phyloP scores from a whole-genome alignment of 2,797 vertebrate species.

The Typhlichthys subterraneus region DNA sequence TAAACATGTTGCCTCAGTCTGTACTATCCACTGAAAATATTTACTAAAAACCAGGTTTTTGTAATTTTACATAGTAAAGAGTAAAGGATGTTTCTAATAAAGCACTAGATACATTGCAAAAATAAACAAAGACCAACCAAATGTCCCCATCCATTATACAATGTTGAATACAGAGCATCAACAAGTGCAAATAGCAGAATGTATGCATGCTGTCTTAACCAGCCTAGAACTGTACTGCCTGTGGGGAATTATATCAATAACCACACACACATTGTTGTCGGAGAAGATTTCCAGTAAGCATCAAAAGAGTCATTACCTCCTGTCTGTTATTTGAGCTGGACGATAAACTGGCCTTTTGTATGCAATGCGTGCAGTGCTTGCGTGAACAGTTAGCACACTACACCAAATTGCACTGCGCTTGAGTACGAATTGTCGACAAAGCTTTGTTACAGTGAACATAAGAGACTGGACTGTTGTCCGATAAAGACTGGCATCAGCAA shows the following conservation, averaged over 20 bases:
- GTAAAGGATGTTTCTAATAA: too few relatives aligned
- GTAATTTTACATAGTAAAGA: too few relatives aligned
- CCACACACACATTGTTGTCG: constrained; percentile 43
- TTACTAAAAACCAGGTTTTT: too few relatives aligned
- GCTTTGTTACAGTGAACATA: constrained; percentile 8
- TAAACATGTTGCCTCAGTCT: too few relatives aligned
- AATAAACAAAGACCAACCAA: too few relatives aligned
- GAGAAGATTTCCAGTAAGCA: constrained; percentile 51
- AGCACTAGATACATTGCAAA: too few relatives aligned
- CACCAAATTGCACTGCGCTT: constrained; percentile 8
- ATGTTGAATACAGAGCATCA: constrained; percentile 9
- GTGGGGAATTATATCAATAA: constrained; percentile 50
- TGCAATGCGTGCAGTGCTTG: constrained; percentile 3
- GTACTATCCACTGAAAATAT: too few relatives aligned
- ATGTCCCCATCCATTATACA: too few relatives aligned
- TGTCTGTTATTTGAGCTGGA: constrained; percentile 52
- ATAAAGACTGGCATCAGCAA: constrained; percentile 20
- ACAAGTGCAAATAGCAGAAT: constrained; percentile 46
- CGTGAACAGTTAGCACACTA: background rate
- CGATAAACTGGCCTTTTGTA: constrained; percentile 48
- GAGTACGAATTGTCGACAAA: constrained; percentile 31
- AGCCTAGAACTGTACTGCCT: too few relatives aligned
- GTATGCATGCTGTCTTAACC: constrained; percentile 20
- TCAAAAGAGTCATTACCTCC: constrained; percentile 65
- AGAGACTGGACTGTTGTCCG: constrained; percentile 7